These are phyloP conservation scores for Carettochelys insculpta DNA, from an alignment of 2,113 vertebrate genomes.

Conservation along the genomic window DNA sequence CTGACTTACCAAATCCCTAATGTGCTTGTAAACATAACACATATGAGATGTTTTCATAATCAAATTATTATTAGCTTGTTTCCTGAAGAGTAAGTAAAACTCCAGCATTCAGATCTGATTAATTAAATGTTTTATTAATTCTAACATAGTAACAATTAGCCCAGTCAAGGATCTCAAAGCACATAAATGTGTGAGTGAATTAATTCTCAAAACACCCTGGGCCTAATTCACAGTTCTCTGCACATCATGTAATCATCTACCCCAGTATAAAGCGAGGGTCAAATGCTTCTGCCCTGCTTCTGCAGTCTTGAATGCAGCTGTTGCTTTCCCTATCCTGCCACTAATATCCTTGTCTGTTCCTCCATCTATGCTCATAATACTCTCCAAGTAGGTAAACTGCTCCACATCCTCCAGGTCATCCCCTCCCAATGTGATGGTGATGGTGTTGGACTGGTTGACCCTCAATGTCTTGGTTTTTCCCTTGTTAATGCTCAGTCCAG, in stretches of 20 bases:
- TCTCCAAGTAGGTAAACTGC: too few species aligned
- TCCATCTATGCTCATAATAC: too few species aligned
- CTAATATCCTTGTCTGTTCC: too few species aligned
- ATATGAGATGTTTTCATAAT: background rate
- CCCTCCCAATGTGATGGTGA: too few species aligned
- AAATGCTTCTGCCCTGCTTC: background rate
- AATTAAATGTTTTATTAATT: background rate
- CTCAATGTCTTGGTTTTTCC: too few species aligned
- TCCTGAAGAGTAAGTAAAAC: background rate
- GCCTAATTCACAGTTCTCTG: background rate
- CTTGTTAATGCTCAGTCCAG: too few species aligned
- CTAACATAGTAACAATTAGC: background rate
- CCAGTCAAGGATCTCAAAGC: background rate
- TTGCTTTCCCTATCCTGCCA: too few species aligned
- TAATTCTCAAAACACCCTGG: background rate
- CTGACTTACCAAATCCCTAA: background rate
- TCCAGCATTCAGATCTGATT: background rate
- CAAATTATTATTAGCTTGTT: background rate
- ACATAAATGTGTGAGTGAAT: background rate
- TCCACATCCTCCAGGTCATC: too few species aligned
- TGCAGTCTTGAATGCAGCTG: too few species aligned
- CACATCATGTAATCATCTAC: background rate
- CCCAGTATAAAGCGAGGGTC: background rate
- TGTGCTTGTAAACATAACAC: background rate
- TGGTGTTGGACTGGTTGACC: too few species aligned